Evolutionary conservation across 2,888 invertebrate genomes (phyloP).

Genomic region (Hemicrepidius hirtus): DNA sequence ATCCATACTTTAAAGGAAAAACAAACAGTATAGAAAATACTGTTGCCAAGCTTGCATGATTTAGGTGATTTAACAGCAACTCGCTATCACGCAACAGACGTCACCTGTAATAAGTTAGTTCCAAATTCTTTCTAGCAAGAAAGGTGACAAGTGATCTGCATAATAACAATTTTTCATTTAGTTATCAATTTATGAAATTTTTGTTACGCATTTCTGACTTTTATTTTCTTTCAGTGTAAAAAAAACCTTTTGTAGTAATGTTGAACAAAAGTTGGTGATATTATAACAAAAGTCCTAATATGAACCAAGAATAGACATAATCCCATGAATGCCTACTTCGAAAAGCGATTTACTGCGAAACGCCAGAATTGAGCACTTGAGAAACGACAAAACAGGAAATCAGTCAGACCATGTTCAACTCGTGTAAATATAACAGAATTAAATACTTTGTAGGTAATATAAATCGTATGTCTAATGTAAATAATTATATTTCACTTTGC

Average conservation of each 20-base stretch:
- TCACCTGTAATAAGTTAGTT: neutral
- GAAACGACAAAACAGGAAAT: too few relatives aligned
- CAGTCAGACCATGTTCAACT: too few relatives aligned
- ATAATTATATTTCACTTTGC: too few relatives aligned
- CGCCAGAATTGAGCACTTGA: too few relatives aligned
- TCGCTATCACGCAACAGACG: slow-evolving; percentile 34
- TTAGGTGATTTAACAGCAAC: slow-evolving; percentile 32
- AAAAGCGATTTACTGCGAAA: slow-evolving; percentile 2
- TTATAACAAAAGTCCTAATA: neutral
- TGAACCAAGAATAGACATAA: slow-evolving; percentile 10
- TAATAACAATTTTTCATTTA: slow-evolving; percentile 11
- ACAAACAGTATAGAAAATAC: slow-evolving; percentile 39
- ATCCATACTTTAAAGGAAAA: slow-evolving; percentile 33
- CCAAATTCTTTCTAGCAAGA: neutral
- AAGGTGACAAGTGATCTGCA: slow-evolving; percentile 20
- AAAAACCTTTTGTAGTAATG: too few relatives aligned
- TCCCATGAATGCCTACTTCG: slow-evolving; percentile 1
- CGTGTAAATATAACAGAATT: too few relatives aligned
- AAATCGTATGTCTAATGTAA: too few relatives aligned
- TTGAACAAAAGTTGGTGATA: neutral
- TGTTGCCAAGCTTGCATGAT: slow-evolving; percentile 37
- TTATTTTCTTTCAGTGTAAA: neutral
- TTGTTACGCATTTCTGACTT: neutral
- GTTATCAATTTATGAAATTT: slow-evolving; percentile 7
- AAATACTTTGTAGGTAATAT: too few relatives aligned